Evolutionary conservation across 2,888 invertebrate species (phyloP).

Genomic region (Drosophila mettleri): DNA sequence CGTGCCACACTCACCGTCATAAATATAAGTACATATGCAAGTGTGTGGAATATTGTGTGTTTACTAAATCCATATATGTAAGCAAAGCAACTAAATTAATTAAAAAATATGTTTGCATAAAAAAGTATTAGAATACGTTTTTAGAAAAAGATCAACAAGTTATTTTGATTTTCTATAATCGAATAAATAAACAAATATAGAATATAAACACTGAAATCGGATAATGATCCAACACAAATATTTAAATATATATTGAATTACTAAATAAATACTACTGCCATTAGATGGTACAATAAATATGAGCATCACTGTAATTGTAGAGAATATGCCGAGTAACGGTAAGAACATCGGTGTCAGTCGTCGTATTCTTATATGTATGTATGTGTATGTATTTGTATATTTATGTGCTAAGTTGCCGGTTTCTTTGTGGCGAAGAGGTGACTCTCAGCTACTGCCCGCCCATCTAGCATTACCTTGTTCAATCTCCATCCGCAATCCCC

Average conservation of each 20-base stretch:
- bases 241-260: not conserved
- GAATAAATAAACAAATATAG: not conserved
- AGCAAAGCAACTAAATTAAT: not conserved
- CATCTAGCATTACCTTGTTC: slow-evolving; percentile 1
- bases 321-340: slow-evolving; percentile 31
- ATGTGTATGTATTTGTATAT: slow-evolving; percentile 15
- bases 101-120: not conserved
- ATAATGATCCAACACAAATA: no score
- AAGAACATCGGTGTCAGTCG: slow-evolving; percentile 27
- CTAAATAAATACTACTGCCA: not conserved
- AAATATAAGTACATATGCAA: slow-evolving; percentile 3
- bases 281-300: slow-evolving; percentile 4
- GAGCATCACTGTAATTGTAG: slow-evolving; percentile 16
- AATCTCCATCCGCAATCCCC: not conserved
- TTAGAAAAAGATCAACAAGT: not conserved
- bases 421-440: slow-evolving; percentile 9
- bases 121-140: not conserved
- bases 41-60: no score
- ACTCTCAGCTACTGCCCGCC: slow-evolving; percentile 23
- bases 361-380: not conserved
- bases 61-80: not conserved
- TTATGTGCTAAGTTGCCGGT: slow-evolving; percentile 25
- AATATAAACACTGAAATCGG: not conserved
- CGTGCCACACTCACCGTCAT: slow-evolving; percentile 22
- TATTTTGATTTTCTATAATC: not conserved